A percentile compares a stretch with the other conserved stretches of the same genome.
These are phyloP conservation scores for Lochmaea crataegi DNA, from an alignment of 2,888 invertebrate species.

Conservation along the genomic window DNA sequence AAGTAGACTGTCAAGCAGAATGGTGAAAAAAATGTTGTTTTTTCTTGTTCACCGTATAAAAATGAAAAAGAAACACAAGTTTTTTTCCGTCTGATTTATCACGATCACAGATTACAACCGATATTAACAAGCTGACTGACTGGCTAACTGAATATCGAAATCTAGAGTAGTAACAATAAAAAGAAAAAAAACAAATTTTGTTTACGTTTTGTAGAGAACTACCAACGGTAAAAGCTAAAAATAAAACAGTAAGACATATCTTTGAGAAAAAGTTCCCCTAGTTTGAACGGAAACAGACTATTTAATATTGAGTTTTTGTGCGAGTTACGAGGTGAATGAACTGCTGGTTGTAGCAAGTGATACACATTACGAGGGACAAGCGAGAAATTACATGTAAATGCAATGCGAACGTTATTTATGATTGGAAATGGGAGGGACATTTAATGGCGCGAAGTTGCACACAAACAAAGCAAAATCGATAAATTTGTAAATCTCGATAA, in stretches of 20 bases:
- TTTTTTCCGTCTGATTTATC: too few relatives aligned
- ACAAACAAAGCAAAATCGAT: too few relatives aligned
- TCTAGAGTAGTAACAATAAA: constrained; percentile 3
- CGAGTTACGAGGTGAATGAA: constrained; percentile 43
- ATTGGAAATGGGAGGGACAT: background rate
- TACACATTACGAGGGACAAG: constrained; percentile 34
- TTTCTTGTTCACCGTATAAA: too few relatives aligned
- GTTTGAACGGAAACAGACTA: constrained; percentile 43
- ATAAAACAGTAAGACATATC: constrained; percentile 49
- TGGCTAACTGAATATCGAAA: background rate
- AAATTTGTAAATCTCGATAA: too few relatives aligned
- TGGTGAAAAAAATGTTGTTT: too few relatives aligned
- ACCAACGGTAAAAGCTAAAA: constrained; percentile 48
- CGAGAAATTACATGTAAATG: constrained; percentile 1
- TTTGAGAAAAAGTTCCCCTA: constrained; percentile 57
- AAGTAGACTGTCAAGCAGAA: too few relatives aligned
- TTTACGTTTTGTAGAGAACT: constrained; percentile 45
- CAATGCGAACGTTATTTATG: background rate
- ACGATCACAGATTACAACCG: too few relatives aligned
- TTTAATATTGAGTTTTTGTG: constrained; percentile 42
- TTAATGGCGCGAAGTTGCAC: too few relatives aligned
- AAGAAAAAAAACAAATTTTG: constrained; percentile 44
- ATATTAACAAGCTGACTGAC: too few relatives aligned
- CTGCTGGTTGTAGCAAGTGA: constrained; percentile 34
- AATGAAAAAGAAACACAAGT: too few relatives aligned